Evolutionary conservation across 1,140 invertebrate genomes (phyloP), one percentile per base, ranked within the genome.

Genomic region (Drosophila auraria): DNA sequence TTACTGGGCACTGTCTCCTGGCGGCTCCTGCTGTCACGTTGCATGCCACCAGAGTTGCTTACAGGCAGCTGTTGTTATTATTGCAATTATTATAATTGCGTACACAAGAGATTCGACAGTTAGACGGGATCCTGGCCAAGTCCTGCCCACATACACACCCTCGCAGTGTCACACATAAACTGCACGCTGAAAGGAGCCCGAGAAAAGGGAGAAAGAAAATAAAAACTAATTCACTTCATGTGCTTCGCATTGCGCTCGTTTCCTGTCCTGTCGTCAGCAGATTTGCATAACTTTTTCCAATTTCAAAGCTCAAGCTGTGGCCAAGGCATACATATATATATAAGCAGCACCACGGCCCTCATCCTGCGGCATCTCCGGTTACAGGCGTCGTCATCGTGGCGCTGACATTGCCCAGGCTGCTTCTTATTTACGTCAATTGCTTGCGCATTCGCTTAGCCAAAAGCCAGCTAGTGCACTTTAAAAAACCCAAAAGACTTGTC

Each of bases 261-360:
- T 87, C 83, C 83, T 78, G 83, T 87, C 78, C 82, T 81, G 68
- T 86, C 65, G 75, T 78, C 82, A 78, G 49, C 81, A 72, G 81
- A 89, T 89, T 89, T 89, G 84, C 84, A 89, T 89, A 89, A 89
- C 86, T 89, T 89, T 89, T 89, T 89, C 84, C 84, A 89, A 89
- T 89, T 89, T 89, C 66, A 84, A 81, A 82, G 78, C 84, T 90
- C 84, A 89, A 89, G 86, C 84, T 89, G 84, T 89, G 80, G 71
- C 80, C 80, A 68, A 63, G 78, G 78, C 84, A 89, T 84, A 73
- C 83, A 36, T 36, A 42, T 51, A 62, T 40, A 49, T 60, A 60
- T 68, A 69, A 76, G 54, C 53, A 58, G 47, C 45, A 36, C 23
- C 57, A 62, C 15, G 51, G 20, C 25, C 15, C n/a, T 30, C 72